Base-by-base conservation (phyloP, 2,888 invertebrate genomes). In the Tetragonula carbonaria region DNA sequence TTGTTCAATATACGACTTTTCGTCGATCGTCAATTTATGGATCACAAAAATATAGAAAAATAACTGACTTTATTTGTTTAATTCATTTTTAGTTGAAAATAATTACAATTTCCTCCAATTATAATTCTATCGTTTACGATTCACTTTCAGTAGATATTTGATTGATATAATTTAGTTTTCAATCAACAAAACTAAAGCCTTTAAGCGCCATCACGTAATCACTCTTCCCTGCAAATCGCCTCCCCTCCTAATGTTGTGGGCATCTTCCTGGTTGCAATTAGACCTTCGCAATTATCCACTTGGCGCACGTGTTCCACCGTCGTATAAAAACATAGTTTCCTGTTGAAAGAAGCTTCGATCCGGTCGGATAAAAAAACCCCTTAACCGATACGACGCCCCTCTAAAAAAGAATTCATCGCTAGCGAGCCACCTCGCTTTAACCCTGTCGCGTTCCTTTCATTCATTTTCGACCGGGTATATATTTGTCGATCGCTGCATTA, bases 341-440 rank as follows among this genome's bases (percentile, higher is more conserved):
- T 14, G 55, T 33, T n/a, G 33, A 71, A 71, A 18, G 33, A 71
- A 71, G 38, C 55, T 57, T 71, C 55, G 21, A 71, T 71, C 55
- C 55, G 55, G 2, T 55, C 18, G 33, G 33, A 70, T 28, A 55
- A 70, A 70, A 70, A 70, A 55, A 11, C 70, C 16, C 2, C 13
- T 13, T 16, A 53, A 33, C 33, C n/a, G 23, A 33, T 70, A 55
- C n/a, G 33, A 55, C n/a, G 33, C 33, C 28, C 55, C 33, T 33
- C 45, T 38, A 8, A 38, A 38, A 57, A 57, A n/a, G n/a, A 21
- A 57, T 38, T 16, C 57, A 23, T 45, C n/a, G 13, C 21, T 11
- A 53, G 23, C 28, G 51, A 11, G 8, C 68, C 28, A 55, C 33
- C 45, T 8, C 14, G 16, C 70, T 33, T 33, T 63, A 63, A 62